These are phyloP conservation scores for Pseudochirops corinnae DNA, from an alignment of 2,797 vertebrate genomes.

Conservation along the genomic window DNA sequence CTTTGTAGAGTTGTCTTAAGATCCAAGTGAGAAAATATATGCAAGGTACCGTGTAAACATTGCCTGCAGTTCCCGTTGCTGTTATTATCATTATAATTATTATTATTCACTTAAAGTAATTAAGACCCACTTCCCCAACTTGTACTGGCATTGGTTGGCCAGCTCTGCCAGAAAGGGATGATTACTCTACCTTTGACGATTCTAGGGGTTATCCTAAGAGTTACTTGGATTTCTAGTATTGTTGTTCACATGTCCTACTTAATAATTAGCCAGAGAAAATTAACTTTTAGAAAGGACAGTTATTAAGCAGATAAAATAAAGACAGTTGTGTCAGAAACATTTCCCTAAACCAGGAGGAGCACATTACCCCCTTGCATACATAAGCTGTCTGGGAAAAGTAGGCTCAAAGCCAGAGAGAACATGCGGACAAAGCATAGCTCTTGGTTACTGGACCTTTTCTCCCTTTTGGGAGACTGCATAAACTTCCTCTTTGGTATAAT, in stretches of 20 bases:
- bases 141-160: background rate
- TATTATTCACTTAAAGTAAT: background rate
- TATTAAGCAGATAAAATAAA: background rate
- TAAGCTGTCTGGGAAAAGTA: background rate
- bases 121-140: background rate
- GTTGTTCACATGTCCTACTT: background rate
- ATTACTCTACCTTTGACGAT: background rate
- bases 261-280: background rate
- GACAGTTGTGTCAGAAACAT: background rate
- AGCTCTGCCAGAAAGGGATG: background rate
- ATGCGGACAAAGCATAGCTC: background rate
- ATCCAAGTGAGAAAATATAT: background rate
- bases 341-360: background rate
- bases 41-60: background rate
- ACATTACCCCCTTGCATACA: background rate
- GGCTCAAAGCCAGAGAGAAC: background rate
- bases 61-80: background rate
- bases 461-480: background rate
- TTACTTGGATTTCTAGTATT: background rate
- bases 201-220: background rate
- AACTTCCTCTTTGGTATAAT: background rate
- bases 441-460: background rate
- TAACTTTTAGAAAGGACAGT: background rate
- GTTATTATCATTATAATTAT: background rate
- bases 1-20: background rate